phyloP scores from a whole-genome alignment of 1,140 invertebrate species.

The Sarcophaga bullata region DNA sequence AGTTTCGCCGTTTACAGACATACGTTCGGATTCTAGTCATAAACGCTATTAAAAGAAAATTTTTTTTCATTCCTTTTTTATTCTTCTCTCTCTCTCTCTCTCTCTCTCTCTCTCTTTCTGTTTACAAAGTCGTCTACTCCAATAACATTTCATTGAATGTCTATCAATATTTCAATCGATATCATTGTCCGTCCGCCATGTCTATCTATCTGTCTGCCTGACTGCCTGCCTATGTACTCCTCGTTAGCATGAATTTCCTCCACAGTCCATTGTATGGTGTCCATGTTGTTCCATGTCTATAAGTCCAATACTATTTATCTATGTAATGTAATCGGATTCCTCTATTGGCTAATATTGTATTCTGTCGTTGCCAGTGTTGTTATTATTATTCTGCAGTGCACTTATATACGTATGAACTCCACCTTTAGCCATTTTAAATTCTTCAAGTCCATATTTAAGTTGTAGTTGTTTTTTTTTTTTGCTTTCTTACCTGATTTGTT shows the following conservation, averaged over 20 bases:
- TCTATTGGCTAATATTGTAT: slow-evolving; percentile 16
- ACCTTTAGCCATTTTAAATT: slow-evolving; percentile 22
- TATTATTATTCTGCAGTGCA: neutral
- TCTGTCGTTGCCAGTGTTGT: neutral
- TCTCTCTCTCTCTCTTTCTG: too few relatives aligned
- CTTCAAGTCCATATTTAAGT: neutral
- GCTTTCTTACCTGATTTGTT: neutral
- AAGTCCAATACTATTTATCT: slow-evolving; percentile 21
- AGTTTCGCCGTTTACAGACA: too few relatives aligned
- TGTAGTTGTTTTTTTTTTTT: neutral
- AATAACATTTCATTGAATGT: slow-evolving; percentile 26
- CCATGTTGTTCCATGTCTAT: neutral
- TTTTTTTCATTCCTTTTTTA: too few relatives aligned
- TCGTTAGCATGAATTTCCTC: neutral
- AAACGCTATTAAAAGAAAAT: too few relatives aligned
- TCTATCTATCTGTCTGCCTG: neutral
- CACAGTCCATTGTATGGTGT: neutral
- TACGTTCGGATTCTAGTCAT: too few relatives aligned
- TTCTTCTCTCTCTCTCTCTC: too few relatives aligned
- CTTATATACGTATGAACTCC: neutral
- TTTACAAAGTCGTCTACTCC: neutral
- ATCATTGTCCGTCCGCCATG: slow-evolving; percentile 19
- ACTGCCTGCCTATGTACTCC: neutral
- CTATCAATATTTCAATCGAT: slow-evolving; percentile 33
- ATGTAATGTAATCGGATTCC: slow-evolving; percentile 33